Conservation (phyloP, 2,888 invertebrate genomes). For the Tortricodes alternella region DNA sequence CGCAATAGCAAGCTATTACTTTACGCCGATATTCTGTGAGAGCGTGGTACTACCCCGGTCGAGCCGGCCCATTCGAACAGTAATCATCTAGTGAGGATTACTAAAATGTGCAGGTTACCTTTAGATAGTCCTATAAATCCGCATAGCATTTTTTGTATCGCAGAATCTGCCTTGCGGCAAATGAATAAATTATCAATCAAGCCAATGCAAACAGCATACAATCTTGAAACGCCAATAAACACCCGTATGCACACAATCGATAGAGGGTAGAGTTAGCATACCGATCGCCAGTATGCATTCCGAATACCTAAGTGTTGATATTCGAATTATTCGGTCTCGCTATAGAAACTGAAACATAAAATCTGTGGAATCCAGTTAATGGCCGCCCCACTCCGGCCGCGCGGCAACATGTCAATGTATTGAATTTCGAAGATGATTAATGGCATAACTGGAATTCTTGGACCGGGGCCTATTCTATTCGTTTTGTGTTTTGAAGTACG, state of each 20-base stretch:
- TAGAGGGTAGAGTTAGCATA: conserved; percentile 54
- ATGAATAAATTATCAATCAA: conserved; percentile 42
- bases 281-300: conserved; percentile 69
- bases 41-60: no score
- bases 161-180: conserved; percentile 31
- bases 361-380: conserved; percentile 65
- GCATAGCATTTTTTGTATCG: conserved; percentile 3
- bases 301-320: conserved; percentile 68
- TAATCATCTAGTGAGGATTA: no score
- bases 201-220: conserved; percentile 39
- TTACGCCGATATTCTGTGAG: no score
- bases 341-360: conserved; percentile 72
- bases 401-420: conserved; percentile 72
- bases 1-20: no score
- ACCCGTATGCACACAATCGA: conserved; percentile 44
- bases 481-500: conserved; percentile 35
- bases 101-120: no score
- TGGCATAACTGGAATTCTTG: conserved; percentile 69
- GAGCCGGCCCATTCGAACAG: no score
- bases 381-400: conserved; percentile 46
- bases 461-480: conserved; percentile 49
- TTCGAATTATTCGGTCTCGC: conserved; percentile 61
- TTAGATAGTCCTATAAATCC: neutral
- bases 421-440: conserved; percentile 80
- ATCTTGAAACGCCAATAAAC: conserved; percentile 51